These are phyloP conservation scores for Willisornis vidua DNA, from an alignment of 2,113 vertebrate genomes.

Conservation along the genomic window DNA sequence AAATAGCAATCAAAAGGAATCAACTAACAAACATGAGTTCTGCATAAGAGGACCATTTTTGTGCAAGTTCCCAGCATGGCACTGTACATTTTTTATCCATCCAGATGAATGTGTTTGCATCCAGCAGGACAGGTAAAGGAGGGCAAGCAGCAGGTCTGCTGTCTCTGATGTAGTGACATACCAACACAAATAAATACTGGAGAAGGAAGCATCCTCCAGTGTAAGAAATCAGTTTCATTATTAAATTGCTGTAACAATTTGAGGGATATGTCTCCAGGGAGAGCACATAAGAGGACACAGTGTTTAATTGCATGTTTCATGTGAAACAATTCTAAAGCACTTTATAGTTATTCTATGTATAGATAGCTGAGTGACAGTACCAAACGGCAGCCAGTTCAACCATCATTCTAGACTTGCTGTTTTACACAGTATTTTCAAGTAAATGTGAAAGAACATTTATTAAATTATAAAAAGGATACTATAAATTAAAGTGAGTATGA, in stretches of 20 bases:
- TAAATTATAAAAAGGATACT: background rate
- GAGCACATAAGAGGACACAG: background rate
- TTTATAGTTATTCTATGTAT: background rate
- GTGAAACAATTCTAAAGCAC: background rate
- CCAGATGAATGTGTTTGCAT: background rate
- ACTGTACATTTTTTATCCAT: background rate
- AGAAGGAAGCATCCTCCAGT: background rate
- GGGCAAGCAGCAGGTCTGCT: background rate
- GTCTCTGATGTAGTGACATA: background rate
- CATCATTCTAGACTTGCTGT: background rate
- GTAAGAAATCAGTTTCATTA: background rate
- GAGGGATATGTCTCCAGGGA: background rate
- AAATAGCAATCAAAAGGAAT: background rate
- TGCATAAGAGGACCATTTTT: background rate
- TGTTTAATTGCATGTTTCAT: slow-evolving; percentile 17
- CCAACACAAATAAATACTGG: background rate
- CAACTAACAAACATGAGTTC: background rate
- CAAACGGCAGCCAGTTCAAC: background rate
- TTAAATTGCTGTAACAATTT: background rate
- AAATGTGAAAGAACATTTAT: background rate
- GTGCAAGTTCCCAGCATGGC: background rate
- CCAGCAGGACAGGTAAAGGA: background rate
- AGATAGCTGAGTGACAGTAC: background rate
- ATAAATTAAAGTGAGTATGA: background rate
- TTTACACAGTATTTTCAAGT: background rate